Evolutionary conservation across 2,888 invertebrate genomes (phyloP).

Genomic region (Agriopis leucophaearia): DNA sequence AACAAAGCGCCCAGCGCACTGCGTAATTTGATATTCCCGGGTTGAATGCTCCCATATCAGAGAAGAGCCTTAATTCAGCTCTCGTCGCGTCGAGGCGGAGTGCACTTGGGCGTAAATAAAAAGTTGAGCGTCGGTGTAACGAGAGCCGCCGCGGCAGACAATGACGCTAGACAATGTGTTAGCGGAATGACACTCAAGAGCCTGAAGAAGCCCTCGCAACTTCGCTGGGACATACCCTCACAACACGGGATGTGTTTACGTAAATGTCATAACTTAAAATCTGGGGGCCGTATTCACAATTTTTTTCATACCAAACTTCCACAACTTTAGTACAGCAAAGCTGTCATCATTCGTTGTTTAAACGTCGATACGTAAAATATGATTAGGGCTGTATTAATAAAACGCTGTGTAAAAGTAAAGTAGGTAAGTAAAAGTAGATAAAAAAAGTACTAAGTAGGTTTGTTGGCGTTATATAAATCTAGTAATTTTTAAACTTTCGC

Average conservation of each 20-base stretch:
- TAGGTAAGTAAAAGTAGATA: no score
- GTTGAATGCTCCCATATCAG: conserved; percentile 86
- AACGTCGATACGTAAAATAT: no score
- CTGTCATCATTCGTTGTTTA: no score
- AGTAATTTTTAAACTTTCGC: no score
- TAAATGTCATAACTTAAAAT: conserved; percentile 18
- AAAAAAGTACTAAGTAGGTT: no score
- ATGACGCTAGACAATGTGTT: conserved; percentile 83
- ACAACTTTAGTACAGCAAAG: no score
- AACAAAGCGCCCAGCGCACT: conserved; percentile 82
- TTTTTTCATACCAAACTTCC: no score
- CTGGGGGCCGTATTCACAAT: background rate
- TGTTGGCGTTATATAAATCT: no score
- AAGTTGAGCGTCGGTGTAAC: conserved; percentile 82
- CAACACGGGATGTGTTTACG: conserved; percentile 19
- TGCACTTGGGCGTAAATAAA: conserved; percentile 86
- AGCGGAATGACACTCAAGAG: conserved; percentile 76
- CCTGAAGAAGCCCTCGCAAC: conserved; percentile 71
- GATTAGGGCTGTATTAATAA: no score
- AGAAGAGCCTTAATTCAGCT: conserved; percentile 83
- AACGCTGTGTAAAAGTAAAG: no score
- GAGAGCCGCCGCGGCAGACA: conserved; percentile 74
- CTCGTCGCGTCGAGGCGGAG: conserved; percentile 75
- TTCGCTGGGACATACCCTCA: conserved; percentile 52
- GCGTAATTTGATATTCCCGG: conserved; percentile 83